These are phyloP conservation scores for Scartelaos histophorus DNA, from an alignment of 2,113 vertebrate genomes.

Conservation along the genomic window DNA sequence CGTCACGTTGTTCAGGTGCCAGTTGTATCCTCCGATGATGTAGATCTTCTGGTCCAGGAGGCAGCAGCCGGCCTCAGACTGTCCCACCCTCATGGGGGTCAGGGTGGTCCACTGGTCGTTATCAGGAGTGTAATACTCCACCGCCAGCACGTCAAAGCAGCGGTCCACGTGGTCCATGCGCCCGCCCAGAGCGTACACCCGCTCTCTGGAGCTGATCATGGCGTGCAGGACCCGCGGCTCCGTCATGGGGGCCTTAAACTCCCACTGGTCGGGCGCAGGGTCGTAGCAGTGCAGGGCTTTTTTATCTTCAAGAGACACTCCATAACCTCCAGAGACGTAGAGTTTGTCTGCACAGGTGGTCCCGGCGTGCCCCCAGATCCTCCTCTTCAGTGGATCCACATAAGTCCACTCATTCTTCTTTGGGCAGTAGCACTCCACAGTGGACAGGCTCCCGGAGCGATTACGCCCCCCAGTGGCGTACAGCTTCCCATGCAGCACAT, in stretches of 20 bases:
- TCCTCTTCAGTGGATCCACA: constrained; percentile 87
- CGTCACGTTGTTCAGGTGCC: constrained; percentile 97
- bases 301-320: constrained; percentile 93
- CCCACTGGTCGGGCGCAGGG: constrained; percentile 84
- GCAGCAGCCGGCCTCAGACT: constrained; percentile 95
- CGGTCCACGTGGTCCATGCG: constrained; percentile 97
- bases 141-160: constrained; percentile 91
- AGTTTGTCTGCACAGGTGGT: constrained; percentile 81
- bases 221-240: constrained; percentile 91
- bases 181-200: constrained; percentile 89
- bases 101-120: constrained; percentile 93
- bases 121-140: constrained; percentile 91
- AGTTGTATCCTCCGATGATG: constrained; percentile 93
- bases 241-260: constrained; percentile 90
- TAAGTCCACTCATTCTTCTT: constrained; percentile 89
- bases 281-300: constrained; percentile 92
- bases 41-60: constrained; percentile 90
- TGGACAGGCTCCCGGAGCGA: constrained; percentile 90
- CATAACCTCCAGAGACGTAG: constrained; percentile 93
- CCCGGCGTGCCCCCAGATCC: constrained; percentile 95
- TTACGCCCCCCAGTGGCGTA: constrained; percentile 95
- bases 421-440: constrained; percentile 92
- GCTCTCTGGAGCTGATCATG: constrained; percentile 81
- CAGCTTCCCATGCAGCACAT: constrained; percentile 81
- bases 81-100: constrained; percentile 90